phyloP scores from a whole-genome alignment of 2,888 invertebrate species.

The Monopis laevigella region DNA sequence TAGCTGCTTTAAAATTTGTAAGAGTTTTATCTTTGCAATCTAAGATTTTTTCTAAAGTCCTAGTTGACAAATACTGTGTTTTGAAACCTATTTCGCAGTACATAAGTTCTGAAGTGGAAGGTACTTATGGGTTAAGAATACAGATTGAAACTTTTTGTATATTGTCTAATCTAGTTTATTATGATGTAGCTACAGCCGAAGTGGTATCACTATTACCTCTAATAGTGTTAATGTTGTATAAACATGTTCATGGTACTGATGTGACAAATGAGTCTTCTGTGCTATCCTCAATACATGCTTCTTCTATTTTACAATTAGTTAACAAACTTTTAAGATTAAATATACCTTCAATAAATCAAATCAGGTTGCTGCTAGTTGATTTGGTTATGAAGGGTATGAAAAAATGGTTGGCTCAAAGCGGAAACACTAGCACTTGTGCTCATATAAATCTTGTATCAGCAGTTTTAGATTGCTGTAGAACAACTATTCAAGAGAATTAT shows the following conservation, averaged over 20 bases:
- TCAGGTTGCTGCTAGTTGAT: conserved; percentile 35
- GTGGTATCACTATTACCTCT: conserved; percentile 60
- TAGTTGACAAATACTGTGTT: conserved; percentile 64
- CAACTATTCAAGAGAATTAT: conserved; percentile 32
- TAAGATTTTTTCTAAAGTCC: conserved; percentile 53
- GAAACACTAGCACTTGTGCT: conserved; percentile 46
- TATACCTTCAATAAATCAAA: conserved; percentile 30
- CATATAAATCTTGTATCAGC: conserved; percentile 47
- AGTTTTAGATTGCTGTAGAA: conserved; percentile 43
- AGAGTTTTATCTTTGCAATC: conserved; percentile 75
- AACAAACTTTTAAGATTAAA: conserved; percentile 35
- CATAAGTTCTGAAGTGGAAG: conserved; percentile 58
- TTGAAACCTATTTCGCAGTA: conserved; percentile 64
- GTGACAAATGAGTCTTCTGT: conserved; percentile 49
- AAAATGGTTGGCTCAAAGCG: conserved; percentile 60
- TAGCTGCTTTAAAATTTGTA: conserved; percentile 77
- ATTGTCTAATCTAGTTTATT: conserved; percentile 63
- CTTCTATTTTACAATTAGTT: conserved; percentile 60
- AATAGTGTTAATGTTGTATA: conserved; percentile 63
- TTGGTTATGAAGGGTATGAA: conserved; percentile 45
- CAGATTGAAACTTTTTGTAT: conserved; percentile 73
- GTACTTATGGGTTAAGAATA: conserved; percentile 60
- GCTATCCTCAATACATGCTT: conserved; percentile 65
- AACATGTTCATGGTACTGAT: conserved; percentile 67
- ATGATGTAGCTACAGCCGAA: conserved; percentile 47